A percentile compares a stretch with the other conserved stretches of the same genome.
phyloP scores from a whole-genome alignment of 2,797 vertebrate genomes.

The Platyrinchus mystaceus region DNA sequence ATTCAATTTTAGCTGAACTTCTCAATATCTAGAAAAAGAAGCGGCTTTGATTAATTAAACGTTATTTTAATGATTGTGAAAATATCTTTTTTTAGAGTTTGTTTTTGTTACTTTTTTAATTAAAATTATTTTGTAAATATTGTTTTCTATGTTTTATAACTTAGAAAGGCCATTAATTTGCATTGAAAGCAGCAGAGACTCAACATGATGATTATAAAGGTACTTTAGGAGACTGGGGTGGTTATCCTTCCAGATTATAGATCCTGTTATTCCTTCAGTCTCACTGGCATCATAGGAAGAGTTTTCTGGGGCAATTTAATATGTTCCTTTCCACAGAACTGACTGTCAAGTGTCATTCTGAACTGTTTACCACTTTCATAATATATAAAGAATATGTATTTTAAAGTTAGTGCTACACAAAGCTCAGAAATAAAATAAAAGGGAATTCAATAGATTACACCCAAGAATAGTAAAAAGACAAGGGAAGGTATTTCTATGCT shows the following conservation, averaged over 20 bases:
- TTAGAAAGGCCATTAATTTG: constrained; percentile 38
- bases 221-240: background rate
- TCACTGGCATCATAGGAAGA: background rate
- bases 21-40: constrained; percentile 37
- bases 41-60: constrained; percentile 34
- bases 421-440: constrained; percentile 5
- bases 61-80: constrained; percentile 62
- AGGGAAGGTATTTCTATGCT: background rate
- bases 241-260: background rate
- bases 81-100: constrained; percentile 46
- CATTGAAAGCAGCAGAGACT: constrained; percentile 28
- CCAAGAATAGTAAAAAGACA: background rate
- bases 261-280: background rate
- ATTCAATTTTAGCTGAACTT: constrained; percentile 44
- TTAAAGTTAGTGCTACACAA: background rate
- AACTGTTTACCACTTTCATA: background rate
- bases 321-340: background rate
- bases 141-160: constrained; percentile 55
- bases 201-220: background rate
- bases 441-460: background rate
- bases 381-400: background rate
- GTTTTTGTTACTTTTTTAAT: constrained; percentile 55
- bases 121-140: constrained; percentile 72
- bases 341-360: background rate
- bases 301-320: background rate